A percentile compares a stretch with the other conserved stretches of the same genome.
Conservation (phyloP, 1,140 invertebrate genomes). For the Pseudomyrmex dendroicus region DNA sequence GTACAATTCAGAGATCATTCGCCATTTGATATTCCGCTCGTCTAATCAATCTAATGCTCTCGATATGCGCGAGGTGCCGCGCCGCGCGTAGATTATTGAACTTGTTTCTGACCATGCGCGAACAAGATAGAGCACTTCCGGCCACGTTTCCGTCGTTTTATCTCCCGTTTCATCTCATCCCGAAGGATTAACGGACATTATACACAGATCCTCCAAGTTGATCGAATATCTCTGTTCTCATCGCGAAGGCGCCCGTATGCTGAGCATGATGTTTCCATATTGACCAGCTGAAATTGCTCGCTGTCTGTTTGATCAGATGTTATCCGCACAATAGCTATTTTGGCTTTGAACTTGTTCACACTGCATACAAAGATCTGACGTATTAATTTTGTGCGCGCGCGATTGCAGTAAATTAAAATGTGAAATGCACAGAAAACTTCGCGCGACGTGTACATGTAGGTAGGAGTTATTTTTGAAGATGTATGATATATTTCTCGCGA, state of each 20-base stretch:
- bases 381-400: constrained; percentile 25
- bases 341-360: constrained; percentile 55
- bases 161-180: constrained; percentile 41
- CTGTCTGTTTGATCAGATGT: constrained; percentile 71
- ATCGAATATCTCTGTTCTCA: constrained; percentile 50
- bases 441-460: too few species aligned
- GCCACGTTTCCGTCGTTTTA: constrained; percentile 39
- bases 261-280: constrained; percentile 66
- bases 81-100: constrained; percentile 11
- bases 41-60: background rate
- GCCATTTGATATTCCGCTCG: background rate
- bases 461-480: background rate
- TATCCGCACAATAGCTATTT: constrained; percentile 65
- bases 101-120: constrained; percentile 40
- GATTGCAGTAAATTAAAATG: constrained; percentile 27
- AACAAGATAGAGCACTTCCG: constrained; percentile 53
- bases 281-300: constrained; percentile 71
- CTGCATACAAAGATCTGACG: constrained; percentile 7
- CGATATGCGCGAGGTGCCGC: background rate
- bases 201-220: constrained; percentile 64
- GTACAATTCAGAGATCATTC: background rate
- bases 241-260: constrained; percentile 17
- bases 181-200: constrained; percentile 65
- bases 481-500: background rate
- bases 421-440: background rate